phyloP scores from a whole-genome alignment of 2,888 invertebrate species.

The Cephus nigrinus region DNA sequence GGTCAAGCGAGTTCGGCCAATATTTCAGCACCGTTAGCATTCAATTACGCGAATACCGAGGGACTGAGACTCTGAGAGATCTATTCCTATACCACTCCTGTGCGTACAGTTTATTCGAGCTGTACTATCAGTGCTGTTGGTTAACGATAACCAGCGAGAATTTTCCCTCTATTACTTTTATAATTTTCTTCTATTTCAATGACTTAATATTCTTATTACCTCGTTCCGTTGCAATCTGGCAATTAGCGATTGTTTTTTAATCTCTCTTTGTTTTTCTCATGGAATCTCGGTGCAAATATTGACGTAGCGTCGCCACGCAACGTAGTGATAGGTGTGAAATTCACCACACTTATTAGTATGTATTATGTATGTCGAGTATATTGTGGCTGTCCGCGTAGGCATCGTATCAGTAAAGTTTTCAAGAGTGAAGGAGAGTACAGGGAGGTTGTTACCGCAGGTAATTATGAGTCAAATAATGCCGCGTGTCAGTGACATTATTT shows the following conservation, averaged over 20 bases:
- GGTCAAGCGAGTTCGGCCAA: conserved; percentile 48
- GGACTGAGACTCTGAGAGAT: conserved; percentile 13
- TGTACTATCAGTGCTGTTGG: too few relatives aligned
- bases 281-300: conserved; percentile 57
- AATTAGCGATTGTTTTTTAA: too few relatives aligned
- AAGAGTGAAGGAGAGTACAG: too few relatives aligned
- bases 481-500: conserved; percentile 58
- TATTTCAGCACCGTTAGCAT: conserved; percentile 54
- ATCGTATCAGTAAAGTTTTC: too few relatives aligned
- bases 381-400: background rate
- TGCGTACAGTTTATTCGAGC: too few relatives aligned
- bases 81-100: too few relatives aligned
- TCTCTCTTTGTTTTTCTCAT: too few relatives aligned
- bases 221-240: too few relatives aligned
- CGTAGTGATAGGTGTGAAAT: conserved; percentile 59
- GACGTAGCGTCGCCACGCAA: conserved; percentile 54
- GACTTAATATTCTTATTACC: too few relatives aligned
- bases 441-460: conserved; percentile 19
- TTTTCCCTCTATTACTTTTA: too few relatives aligned
- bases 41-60: conserved; percentile 53
- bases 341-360: conserved; percentile 60
- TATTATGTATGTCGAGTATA: conserved; percentile 45
- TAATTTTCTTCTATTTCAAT: too few relatives aligned
- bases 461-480: conserved; percentile 51
- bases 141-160: background rate